Evolutionary conservation across 2,113 vertebrate species (phyloP), one percentile per base, ranked within the genome.

Genomic region (Aviceda subcristata): DNA sequence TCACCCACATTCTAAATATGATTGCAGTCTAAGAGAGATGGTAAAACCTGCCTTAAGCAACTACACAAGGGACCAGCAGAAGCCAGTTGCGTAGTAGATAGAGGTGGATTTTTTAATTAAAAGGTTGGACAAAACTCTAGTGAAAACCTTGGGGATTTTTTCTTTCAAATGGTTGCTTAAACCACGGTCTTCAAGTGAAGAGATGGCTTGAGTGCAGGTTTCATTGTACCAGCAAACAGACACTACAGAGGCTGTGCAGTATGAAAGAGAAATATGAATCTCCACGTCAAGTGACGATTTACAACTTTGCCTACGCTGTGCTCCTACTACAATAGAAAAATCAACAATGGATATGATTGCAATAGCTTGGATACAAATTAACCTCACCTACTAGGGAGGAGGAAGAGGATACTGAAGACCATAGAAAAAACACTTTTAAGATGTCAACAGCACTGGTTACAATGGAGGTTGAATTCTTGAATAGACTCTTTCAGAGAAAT

Each of bases 91-190:
- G 3, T 78, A 87, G 72, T 7, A 88, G 68, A 88, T 0, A 74
- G 74, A 92, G 64, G 94, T 88, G 60, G 76, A 56, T 80, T 95
- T 97, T 96, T 95, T 81, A 96, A 95, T 95, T 92, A 97, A 94
- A 91, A 86, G 72, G 67, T 79, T 95, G 84, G 68, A 94, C 79
- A 91, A 86, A 97, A 95, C 72, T 51, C 7, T 30, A 93, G 36
- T 43, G 63, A 92, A 94, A 96, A 87, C 77, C 83, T 88, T 38
- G 30, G 59, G 51, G 88, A 76, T 86, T 67, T 95, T 85, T 90
- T 86, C 81, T 85, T 90, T 94, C 80, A 90, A 96, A 95, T 69
- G 59, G 80, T 69, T 91, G 83, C 79, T 94, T 95, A 88, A 95
- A 93, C 66, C 67, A 92, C 6, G 0, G 55, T 68, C 84, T 97